These are phyloP conservation scores for Ophraella communa DNA, from an alignment of 2,888 invertebrate genomes.

Conservation along the genomic window DNA sequence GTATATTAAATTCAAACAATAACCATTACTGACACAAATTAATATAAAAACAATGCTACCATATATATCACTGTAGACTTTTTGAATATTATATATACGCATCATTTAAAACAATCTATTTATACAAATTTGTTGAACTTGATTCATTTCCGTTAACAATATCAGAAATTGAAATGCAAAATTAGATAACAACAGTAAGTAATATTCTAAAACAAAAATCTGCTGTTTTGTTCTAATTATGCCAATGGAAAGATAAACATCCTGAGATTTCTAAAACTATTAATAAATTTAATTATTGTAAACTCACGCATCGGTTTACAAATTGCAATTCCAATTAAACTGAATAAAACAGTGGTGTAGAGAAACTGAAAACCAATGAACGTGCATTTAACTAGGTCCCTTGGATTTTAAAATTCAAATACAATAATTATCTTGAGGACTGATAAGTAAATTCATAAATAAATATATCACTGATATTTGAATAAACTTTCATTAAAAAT, in stretches of 20 bases:
- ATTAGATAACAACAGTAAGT: background rate
- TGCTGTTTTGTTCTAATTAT: background rate
- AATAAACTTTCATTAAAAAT: too few relatives aligned
- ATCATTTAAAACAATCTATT: background rate
- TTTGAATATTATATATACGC: too few relatives aligned
- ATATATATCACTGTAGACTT: too few relatives aligned
- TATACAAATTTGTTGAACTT: background rate
- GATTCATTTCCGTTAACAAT: background rate
- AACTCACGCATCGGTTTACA: background rate
- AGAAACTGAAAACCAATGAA: too few relatives aligned
- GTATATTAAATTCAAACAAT: too few relatives aligned
- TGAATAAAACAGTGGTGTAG: background rate
- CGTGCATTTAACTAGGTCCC: too few relatives aligned
- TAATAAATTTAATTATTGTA: background rate
- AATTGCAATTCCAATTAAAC: background rate
- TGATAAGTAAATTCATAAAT: too few relatives aligned
- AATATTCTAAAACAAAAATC: background rate
- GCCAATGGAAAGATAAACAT: background rate
- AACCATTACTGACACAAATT: too few relatives aligned
- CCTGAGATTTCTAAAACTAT: background rate
- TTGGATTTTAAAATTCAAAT: too few relatives aligned
- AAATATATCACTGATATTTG: too few relatives aligned
- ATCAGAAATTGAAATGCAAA: background rate
- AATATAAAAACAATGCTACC: too few relatives aligned
- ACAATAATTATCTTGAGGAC: too few relatives aligned